A percentile compares a stretch with the other conserved stretches of the same genome.
These are phyloP conservation scores for Anhinga rufa DNA, from an alignment of 2,113 vertebrate genomes.

Conservation along the genomic window DNA sequence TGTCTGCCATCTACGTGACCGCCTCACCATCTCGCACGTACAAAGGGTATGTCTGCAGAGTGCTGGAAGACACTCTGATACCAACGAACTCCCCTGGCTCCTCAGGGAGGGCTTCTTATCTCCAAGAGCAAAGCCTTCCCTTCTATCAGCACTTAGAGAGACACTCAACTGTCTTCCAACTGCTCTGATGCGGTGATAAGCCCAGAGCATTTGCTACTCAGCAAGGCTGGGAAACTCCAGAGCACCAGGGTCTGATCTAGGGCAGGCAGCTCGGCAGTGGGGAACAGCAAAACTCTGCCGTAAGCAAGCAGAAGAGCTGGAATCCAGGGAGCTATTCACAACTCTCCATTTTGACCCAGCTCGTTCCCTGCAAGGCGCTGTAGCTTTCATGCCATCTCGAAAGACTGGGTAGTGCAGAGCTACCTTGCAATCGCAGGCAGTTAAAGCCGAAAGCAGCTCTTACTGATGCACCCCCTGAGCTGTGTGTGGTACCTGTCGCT, in stretches of 20 bases:
- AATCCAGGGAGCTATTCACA: accelerated
- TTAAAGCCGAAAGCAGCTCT: not conserved
- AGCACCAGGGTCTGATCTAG: not conserved
- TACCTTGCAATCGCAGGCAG: accelerated
- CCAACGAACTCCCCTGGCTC: slow-evolving; percentile 33
- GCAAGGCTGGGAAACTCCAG: not conserved
- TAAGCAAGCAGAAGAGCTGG: accelerated
- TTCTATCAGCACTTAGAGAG: slow-evolving; percentile 11
- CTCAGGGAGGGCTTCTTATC: slow-evolving; percentile 55
- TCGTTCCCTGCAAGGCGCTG: accelerated
- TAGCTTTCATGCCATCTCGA: accelerated
- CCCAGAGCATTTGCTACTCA: accelerated
- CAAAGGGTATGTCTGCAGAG: not conserved
- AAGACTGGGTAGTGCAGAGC: accelerated
- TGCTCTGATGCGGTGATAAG: slow-evolving; percentile 48
- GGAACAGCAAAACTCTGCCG: not conserved
- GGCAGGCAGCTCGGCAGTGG: not conserved
- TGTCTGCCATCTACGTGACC: not conserved
- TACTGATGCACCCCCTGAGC: accelerated
- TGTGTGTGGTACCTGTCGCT: accelerated
- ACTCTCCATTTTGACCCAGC: accelerated
- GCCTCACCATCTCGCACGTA: not conserved
- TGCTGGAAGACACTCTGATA: not conserved
- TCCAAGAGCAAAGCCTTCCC: slow-evolving; percentile 44
- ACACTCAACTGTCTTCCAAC: slow-evolving; percentile 68